Evolutionary conservation across 1,140 invertebrate species (phyloP), one percentile per base, ranked within the genome.

Genomic region (Trachymyrmex septentrionalis): DNA sequence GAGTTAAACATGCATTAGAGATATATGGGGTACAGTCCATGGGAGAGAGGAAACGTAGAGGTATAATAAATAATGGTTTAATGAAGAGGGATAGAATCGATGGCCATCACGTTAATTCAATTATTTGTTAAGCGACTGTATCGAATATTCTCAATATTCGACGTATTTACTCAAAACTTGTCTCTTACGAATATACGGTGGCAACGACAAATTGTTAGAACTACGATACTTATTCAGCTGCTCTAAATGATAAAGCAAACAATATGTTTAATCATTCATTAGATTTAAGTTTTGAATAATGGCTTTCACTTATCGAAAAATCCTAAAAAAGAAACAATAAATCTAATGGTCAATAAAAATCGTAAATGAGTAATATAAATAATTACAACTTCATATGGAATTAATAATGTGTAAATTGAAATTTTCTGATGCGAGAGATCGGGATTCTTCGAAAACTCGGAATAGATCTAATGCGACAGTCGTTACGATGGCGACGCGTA

Each of bases 1-100:
- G 55, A 48, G 38, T 84, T 61, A 75, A 84, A 84, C 55, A 84
- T 84, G 24, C n/a, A 84, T 84, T 84, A 84, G 55, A 84, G 55
- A 50, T 53, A 66, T 48, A n/a, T 6, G 61, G 73, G 14, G 0
- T 21, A 73, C 12, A 69, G n/a, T 9, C 9, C 10, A 19, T 14
- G 5, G 3, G 2, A 12, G 24, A 10, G 1, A 53, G 24, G 19
- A 3, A 12, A 64, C 19, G 19, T 7, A 76, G 55, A n/a, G 57
- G 27, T 10, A 19, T 72, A 82, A 82, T 82, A 81, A 69, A 57
- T 81, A 82, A 82, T 34, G 38, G 12, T n/a, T 82, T 82, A 73
- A 73, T 73, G 48, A 80, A 80, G 77, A 81, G 80, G 24, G 44
- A 73, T 72, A 48, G 55, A 73, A 84, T 84, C 19, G 55, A 84